Conservation (phyloP, 2,888 invertebrate species). For the Formica aserva region DNA sequence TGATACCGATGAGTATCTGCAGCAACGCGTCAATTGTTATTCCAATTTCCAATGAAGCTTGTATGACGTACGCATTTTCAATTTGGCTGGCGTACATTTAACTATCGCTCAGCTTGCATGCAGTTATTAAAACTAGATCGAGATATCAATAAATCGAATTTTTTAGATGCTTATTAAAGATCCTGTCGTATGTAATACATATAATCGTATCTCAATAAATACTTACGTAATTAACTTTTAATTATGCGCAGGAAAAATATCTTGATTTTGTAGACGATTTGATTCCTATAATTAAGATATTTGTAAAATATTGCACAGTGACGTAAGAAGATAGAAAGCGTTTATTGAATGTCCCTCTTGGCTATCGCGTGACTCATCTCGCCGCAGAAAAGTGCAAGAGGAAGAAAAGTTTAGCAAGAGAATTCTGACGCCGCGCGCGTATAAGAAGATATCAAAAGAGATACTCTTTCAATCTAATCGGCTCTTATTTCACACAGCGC, state of each 20-base stretch:
- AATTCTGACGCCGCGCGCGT: slow-evolving; percentile 57
- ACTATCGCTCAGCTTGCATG: neutral
- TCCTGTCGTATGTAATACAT: neutral
- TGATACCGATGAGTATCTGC: slow-evolving; percentile 45
- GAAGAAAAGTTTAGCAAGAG: slow-evolving; percentile 27
- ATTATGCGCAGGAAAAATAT: neutral
- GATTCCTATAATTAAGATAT: slow-evolving; percentile 5
- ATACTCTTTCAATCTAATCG: slow-evolving; percentile 83
- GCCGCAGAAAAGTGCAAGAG: slow-evolving; percentile 17
- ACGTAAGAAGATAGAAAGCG: slow-evolving; percentile 6
- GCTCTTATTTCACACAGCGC: slow-evolving; percentile 81
- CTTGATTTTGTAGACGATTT: neutral
- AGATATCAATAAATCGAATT: slow-evolving; percentile 13
- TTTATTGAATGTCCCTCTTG: slow-evolving; percentile 25
- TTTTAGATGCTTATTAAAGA: neutral
- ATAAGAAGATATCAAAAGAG: slow-evolving; percentile 81
- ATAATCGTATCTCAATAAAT: neutral
- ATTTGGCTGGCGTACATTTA: slow-evolving; percentile 4
- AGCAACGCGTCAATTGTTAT: slow-evolving; percentile 43
- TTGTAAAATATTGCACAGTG: slow-evolving; percentile 9
- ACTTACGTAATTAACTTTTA: neutral
- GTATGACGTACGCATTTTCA: slow-evolving; percentile 64
- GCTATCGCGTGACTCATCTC: slow-evolving; percentile 22
- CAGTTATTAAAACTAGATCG: slow-evolving; percentile 4
- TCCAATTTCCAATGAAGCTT: slow-evolving; percentile 30